phyloP scores from a whole-genome alignment of 2,888 invertebrate species.

The Agonopterix alstromeriana region DNA sequence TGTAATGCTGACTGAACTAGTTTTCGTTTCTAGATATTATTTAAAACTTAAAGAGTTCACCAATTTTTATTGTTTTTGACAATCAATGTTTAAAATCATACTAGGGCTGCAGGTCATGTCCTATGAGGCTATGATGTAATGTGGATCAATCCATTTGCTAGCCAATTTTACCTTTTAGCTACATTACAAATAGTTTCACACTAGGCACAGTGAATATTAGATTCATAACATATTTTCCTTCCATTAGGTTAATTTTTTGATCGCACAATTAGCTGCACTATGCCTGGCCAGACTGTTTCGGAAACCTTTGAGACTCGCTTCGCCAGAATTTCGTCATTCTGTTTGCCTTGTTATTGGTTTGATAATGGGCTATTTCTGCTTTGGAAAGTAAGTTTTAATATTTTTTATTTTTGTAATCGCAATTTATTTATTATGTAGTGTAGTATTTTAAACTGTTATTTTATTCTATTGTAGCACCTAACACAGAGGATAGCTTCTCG shows the following conservation, averaged over 20 bases:
- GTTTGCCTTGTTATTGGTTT: constrained; percentile 88
- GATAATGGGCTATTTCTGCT: constrained; percentile 91
- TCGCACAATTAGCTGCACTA: constrained; percentile 88
- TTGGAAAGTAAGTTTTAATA: constrained; percentile 83
- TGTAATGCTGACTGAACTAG: no score
- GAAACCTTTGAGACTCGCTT: constrained; percentile 83
- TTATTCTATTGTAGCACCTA: background rate
- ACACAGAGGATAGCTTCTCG: background rate
- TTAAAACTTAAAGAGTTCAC: no score
- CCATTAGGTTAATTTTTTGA: constrained; percentile 88
- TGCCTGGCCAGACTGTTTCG: constrained; percentile 87
- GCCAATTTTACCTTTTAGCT: no score
- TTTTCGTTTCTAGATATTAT: no score
- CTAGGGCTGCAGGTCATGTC: no score
- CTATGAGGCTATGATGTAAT: no score
- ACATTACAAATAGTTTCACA: constrained; percentile 12
- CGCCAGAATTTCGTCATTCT: constrained; percentile 84
- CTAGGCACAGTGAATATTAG: constrained; percentile 29
- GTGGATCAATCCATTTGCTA: no score
- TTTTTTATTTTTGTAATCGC: constrained; percentile 9
- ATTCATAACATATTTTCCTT: constrained; percentile 47
- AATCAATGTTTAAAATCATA: no score
- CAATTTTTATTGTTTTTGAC: no score
- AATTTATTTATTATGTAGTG: background rate
- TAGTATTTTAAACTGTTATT: background rate